phyloP scores from a whole-genome alignment of 2,888 invertebrate species.

The Dolichomitus sp. region DNA sequence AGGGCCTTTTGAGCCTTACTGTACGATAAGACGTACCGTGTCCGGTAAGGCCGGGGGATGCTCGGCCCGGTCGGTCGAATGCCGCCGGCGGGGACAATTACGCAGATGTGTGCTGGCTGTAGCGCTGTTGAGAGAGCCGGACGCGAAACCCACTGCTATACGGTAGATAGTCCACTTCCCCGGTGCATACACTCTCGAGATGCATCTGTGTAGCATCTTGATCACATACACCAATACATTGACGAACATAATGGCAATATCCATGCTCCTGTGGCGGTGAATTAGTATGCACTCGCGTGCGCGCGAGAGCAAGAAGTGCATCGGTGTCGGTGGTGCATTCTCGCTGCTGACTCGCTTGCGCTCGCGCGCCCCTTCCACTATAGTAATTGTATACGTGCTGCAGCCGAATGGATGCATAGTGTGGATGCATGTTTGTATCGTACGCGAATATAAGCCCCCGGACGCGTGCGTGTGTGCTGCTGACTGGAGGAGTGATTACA shows the following conservation, averaged over 20 bases:
- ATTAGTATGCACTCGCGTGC: conserved; percentile 79
- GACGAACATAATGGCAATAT: conserved; percentile 73
- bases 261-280: conserved; percentile 74
- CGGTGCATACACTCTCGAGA: conserved; percentile 44
- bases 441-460: conserved; percentile 45
- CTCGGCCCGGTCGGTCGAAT: conserved; percentile 75
- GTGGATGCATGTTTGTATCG: conserved; percentile 59
- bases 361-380: conserved; percentile 59
- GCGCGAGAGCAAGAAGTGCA: conserved; percentile 63
- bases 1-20: conserved; percentile 72
- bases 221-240: conserved; percentile 56
- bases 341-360: conserved; percentile 58
- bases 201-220: conserved; percentile 42
- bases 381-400: conserved; percentile 67
- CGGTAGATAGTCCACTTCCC: conserved; percentile 48
- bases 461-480: conserved; percentile 61
- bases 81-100: conserved; percentile 86
- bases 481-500: conserved; percentile 83
- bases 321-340: conserved; percentile 64
- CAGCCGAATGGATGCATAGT: conserved; percentile 56
- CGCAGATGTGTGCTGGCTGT: conserved; percentile 83
- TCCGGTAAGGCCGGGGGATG: conserved; percentile 67
- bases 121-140: conserved; percentile 49
- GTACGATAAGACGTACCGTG: conserved; percentile 74
- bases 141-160: conserved; percentile 30